A percentile compares a stretch with the other conserved stretches of the same genome.
Evolutionary conservation across 2,888 invertebrate species (phyloP).

Genomic region (Clanis bilineata): DNA sequence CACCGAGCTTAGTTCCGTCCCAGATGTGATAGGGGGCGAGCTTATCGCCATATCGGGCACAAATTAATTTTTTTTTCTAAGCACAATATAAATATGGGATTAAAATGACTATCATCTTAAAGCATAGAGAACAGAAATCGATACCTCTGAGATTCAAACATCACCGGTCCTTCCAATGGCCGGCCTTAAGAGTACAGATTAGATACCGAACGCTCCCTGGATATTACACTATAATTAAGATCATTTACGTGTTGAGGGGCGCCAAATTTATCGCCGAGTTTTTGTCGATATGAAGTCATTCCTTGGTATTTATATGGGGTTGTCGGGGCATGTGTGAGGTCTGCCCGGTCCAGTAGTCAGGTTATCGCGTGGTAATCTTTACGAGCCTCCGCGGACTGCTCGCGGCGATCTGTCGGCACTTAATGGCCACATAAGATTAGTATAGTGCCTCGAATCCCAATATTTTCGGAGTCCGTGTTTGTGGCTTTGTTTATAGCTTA

Average conservation of each 20-base stretch:
- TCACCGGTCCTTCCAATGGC: conserved; percentile 27
- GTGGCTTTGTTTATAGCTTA: conserved; percentile 81
- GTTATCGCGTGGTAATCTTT: conserved; percentile 80
- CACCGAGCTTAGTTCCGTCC: no score
- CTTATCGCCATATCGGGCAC: no score
- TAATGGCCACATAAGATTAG: conserved; percentile 77
- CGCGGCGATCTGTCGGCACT: conserved; percentile 76
- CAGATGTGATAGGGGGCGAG: no score
- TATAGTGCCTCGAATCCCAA: conserved; percentile 53
- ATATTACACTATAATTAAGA: conserved; percentile 80
- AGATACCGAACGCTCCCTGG: conserved; percentile 71
- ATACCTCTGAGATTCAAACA: neutral
- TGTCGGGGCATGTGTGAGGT: conserved; percentile 73
- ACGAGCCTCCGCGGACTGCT: conserved; percentile 72
- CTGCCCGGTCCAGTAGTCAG: conserved; percentile 70
- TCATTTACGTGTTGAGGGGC: conserved; percentile 78
- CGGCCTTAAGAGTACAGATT: conserved; percentile 70
- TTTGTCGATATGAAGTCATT: conserved; percentile 79
- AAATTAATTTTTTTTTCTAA: no score
- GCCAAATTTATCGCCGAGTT: conserved; percentile 81
- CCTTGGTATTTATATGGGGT: conserved; percentile 74
- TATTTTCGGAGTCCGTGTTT: conserved; percentile 74
- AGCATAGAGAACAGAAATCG: neutral
- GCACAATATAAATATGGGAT: neutral
- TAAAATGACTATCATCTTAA: neutral